Conservation (phyloP, 2,113 vertebrate genomes). For the Beaufortia kweichowensis region DNA sequence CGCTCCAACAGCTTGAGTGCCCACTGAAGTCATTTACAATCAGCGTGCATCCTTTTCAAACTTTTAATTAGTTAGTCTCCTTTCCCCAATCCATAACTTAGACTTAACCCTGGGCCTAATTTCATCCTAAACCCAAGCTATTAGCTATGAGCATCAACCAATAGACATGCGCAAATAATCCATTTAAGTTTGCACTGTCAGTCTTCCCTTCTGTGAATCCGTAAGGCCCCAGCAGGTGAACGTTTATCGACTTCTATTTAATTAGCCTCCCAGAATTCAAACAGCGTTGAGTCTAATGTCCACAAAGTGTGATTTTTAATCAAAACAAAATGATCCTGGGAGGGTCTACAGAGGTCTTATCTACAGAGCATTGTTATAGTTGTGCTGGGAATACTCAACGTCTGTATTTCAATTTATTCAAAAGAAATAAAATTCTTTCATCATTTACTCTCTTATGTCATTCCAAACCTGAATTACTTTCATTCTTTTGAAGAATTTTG, state of each 20-base stretch:
- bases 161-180: constrained; percentile 39
- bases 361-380: constrained; percentile 6
- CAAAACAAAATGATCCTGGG: constrained; percentile 36
- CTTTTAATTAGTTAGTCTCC: constrained; percentile 71
- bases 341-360: constrained; percentile 22
- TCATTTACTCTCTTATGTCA: no score
- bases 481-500: no score
- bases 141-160: constrained; percentile 32
- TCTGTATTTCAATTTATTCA: not conserved
- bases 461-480: no score
- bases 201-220: constrained; percentile 41
- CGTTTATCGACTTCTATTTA: constrained; percentile 65
- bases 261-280: constrained; percentile 65
- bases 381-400: not conserved
- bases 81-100: constrained; percentile 43
- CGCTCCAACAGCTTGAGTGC: constrained; percentile 72
- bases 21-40: constrained; percentile 70
- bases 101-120: constrained; percentile 48
- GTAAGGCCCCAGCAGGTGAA: constrained; percentile 47
- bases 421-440: no score
- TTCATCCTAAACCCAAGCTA: constrained; percentile 45
- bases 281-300: constrained; percentile 42
- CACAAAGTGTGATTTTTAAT: constrained; percentile 53
- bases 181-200: constrained; percentile 45
- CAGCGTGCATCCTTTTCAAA: constrained; percentile 68